Base-by-base conservation (phyloP, 2,797 vertebrate genomes). In the Acropternis orthonyx region DNA sequence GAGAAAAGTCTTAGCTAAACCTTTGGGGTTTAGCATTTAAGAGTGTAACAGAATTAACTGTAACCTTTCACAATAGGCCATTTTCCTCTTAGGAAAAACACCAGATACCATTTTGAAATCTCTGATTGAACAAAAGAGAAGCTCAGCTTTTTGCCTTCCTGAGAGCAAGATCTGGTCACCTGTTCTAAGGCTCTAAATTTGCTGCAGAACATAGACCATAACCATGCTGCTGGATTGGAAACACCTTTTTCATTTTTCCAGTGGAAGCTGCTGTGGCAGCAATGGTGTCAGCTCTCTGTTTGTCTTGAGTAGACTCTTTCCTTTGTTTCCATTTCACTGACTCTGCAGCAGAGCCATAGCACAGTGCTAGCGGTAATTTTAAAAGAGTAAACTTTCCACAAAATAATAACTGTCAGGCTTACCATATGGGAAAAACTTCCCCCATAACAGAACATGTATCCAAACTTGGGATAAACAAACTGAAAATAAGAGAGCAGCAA, bases 181-280 rank as follows among this genome's bases (percentile, higher is more conserved):
- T 55, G 39, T 71, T 26, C 37, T 14, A 15, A 74, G n/a, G 26
- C 32, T 76, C 21, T 63, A 28, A n/a, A 34, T 59, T 81, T 90
- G 17, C 36, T 79, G 15, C 54, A 69, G 58, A 30, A 34, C 20
- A 11, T 6, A n/a, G 49, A 55, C 16, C 0, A 0, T n/a, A 84
- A 65, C 8, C 0, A 0, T 0, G 0, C 16, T 21, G 9, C n/a
- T 51, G 55, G 43, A 36, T 32, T 44, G 17, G 65, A 77, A 73
- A 76, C 5, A 48, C 13, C 7, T 59, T 66, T 66, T 62, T 28
- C 22, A 48, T 85, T 82, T 73, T 76, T 51, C 32, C 43, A 41
- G n/a, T 18, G 36, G 58, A 86, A 79, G 59, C 32, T 81, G 51
- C 71, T 81, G 63, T 2, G 4, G 26, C 54, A 92, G 28, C 34